Base-by-base conservation (phyloP, 2,888 invertebrate species). In the Griposia aprilina region DNA sequence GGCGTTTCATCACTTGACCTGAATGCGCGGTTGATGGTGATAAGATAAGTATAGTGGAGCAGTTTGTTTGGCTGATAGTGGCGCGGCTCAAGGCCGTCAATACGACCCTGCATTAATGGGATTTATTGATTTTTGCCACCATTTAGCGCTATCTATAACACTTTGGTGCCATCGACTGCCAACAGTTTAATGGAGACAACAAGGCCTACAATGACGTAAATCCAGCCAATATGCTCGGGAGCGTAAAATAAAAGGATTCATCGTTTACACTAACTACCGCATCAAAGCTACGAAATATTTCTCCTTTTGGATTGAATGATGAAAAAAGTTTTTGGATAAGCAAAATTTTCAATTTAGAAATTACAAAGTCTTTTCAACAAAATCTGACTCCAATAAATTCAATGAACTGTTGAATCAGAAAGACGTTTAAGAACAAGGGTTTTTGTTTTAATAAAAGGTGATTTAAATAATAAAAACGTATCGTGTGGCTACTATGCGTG, bases 1-100 rank as follows among this genome's bases (percentile, higher is more conserved):
- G 85, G 65, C 81, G 82, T 94, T 93, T 93, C 94, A 89, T 90
- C 93, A 94, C 87, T 87, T 88, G 93, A 91, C 93, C 94, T 90
- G 91, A 87, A 91, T 93, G 84, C 91, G 81, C 84, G 81, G 76
- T 74, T 79, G 89, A 88, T 89, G 87, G 65, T 87, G 94, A 94
- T 94, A 92, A 87, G 85, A 84, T 85, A 88, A 86, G 78, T 80
- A 86, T 88, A 83, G 85, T 84, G 82, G 81, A 88, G 67, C 88
- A 82, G 88, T 87, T 83, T 91, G 93, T 92, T 92, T 92, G 88
- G 90, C 85, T 89, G 91, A 91, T 91, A 91, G 85, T 81, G 78
- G 69, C 62, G 77, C 76, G 84, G 80, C 84, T 85, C 90, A 89
- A 91, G 90, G 91, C 76, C 89, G 82, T 84, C 77, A 41, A 60